Percentiles rank a stretch among this genome's conserved stretches.
These are phyloP conservation scores for Cyprinodon tularosa DNA, from an alignment of 2,113 vertebrate genomes.

Conservation along the genomic window DNA sequence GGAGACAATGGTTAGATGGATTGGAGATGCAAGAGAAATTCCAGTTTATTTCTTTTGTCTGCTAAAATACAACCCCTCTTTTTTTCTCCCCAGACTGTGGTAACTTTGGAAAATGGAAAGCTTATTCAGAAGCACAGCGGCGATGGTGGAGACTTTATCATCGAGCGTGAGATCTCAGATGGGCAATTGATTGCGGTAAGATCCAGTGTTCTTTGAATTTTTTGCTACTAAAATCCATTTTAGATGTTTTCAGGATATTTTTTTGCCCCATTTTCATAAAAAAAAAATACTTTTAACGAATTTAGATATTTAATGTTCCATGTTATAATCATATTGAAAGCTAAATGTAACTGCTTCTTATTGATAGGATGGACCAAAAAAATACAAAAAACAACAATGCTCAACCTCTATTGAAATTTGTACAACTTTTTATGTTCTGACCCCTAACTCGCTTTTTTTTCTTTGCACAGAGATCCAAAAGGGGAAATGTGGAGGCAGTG, in stretches of 20 bases:
- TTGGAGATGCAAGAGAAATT: neutral
- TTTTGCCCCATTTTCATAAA: too few relatives aligned
- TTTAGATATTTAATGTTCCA: too few relatives aligned
- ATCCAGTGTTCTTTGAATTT: neutral
- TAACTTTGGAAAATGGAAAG: constrained; percentile 84
- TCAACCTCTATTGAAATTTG: neutral
- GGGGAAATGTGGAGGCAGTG: constrained; percentile 85
- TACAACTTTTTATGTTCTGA: neutral
- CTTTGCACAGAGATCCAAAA: constrained; percentile 86
- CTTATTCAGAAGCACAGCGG: constrained; percentile 92
- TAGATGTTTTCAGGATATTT: too few relatives aligned
- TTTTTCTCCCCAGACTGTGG: constrained; percentile 79
- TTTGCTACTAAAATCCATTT: neutral
- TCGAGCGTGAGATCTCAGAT: constrained; percentile 88
- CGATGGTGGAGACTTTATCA: constrained; percentile 90
- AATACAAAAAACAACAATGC: too few relatives aligned
- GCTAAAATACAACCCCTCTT: constrained; percentile 3
- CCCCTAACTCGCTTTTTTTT: neutral
- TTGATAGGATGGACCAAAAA: too few relatives aligned
- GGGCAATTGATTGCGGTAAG: constrained; percentile 90
- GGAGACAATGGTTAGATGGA: constrained; percentile 85
- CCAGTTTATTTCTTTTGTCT: neutral
- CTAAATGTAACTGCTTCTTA: too few relatives aligned
- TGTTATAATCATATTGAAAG: too few relatives aligned
- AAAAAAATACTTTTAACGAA: too few relatives aligned